Percentiles rank a stretch among this genome's conserved stretches.
Evolutionary conservation across 2,797 vertebrate species (phyloP).

Genomic region (Chaetophractus vellerosus): DNA sequence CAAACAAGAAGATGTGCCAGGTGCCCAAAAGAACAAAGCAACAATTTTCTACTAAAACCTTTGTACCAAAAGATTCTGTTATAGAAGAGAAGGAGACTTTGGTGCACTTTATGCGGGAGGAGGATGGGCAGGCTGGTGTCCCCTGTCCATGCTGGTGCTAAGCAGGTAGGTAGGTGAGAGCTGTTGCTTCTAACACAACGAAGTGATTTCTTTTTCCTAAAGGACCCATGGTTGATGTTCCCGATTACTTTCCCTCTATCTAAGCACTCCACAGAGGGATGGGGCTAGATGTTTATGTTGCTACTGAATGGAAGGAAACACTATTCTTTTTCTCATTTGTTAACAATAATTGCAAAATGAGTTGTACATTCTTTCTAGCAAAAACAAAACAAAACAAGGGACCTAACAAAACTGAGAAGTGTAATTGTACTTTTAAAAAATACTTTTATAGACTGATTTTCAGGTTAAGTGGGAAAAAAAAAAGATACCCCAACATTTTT

Average conservation of each 20-base stretch:
- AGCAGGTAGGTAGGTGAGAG: neutral
- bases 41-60: neutral
- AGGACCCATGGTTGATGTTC: conserved; percentile 16
- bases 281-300: neutral
- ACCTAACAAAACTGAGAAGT: conserved; percentile 81
- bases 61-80: neutral
- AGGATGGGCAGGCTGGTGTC: neutral
- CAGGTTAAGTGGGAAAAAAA: conserved; percentile 81
- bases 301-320: conserved; percentile 75
- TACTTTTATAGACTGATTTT: conserved; percentile 86
- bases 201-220: conserved; percentile 34
- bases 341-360: conserved; percentile 80
- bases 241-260: conserved; percentile 20
- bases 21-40: neutral
- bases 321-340: conserved; percentile 67
- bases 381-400: conserved; percentile 77
- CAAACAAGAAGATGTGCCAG: conserved; percentile 53
- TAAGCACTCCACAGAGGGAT: neutral
- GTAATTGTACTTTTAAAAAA: conserved; percentile 84
- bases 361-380: conserved; percentile 80
- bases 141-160: neutral
- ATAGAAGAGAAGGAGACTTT: conserved; percentile 54
- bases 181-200: conserved; percentile 5
- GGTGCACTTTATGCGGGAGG: neutral
- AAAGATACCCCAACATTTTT: conserved; percentile 68